phyloP scores from a whole-genome alignment of 2,797 vertebrate genomes.

The Eptatretus atami region DNA sequence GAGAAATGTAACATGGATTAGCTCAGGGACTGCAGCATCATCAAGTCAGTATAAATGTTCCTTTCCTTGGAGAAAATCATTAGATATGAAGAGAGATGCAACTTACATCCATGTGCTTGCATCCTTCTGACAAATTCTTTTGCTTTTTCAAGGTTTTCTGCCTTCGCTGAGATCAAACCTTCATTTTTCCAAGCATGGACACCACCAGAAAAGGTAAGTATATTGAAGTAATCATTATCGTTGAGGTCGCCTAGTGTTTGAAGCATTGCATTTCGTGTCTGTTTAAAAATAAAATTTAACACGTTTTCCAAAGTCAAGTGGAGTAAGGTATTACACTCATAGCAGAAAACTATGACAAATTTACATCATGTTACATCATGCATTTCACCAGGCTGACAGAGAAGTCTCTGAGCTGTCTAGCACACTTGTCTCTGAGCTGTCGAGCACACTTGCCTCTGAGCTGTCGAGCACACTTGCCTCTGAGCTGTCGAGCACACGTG shows the following conservation, averaged over 20 bases:
- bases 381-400: no score
- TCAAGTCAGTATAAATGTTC: neutral
- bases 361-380: no score
- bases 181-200: conserved; percentile 30
- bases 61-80: neutral
- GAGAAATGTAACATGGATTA: neutral
- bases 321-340: no score
- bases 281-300: conserved; percentile 4
- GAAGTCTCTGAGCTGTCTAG: no score
- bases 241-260: conserved; percentile 34
- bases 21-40: no score
- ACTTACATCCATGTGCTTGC: conserved; percentile 36
- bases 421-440: no score
- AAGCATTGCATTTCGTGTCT: conserved; percentile 43
- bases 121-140: conserved; percentile 29
- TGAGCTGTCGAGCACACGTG: no score
- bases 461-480: no score
- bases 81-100: neutral
- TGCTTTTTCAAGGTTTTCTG: conserved; percentile 27
- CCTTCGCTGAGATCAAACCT: conserved; percentile 23
- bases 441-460: no score
- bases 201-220: conserved; percentile 41
- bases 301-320: no score
- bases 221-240: conserved; percentile 38
- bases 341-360: no score